Evolutionary conservation across 2,888 invertebrate species (phyloP).

Genomic region (Uloborus plumipes): DNA sequence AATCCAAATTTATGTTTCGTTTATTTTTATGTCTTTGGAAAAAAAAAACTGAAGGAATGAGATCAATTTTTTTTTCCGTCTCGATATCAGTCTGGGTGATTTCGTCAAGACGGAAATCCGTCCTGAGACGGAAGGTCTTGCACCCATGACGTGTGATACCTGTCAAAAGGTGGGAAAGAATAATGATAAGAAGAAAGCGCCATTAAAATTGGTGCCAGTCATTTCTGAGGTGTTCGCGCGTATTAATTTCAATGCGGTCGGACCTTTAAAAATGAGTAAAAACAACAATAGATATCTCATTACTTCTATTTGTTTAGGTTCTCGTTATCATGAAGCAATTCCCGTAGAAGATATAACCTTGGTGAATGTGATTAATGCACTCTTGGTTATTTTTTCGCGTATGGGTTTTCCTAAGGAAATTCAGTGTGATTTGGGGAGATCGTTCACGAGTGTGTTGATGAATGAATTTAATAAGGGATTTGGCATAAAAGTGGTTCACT

Average conservation of each 20-base stretch:
- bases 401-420: constrained; percentile 14
- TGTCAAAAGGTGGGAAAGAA: constrained; percentile 20
- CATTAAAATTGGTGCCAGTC: constrained; percentile 14
- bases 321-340: not conserved
- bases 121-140: too few relatives aligned
- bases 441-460: constrained; percentile 1
- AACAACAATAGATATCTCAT: constrained; percentile 3
- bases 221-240: constrained; percentile 18
- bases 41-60: too few relatives aligned
- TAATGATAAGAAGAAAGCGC: constrained; percentile 23
- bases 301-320: not conserved
- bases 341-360: constrained; percentile 1
- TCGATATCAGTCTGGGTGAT: too few relatives aligned
- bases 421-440: constrained; percentile 14
- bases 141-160: too few relatives aligned
- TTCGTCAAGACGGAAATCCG: too few relatives aligned
- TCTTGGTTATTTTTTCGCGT: not conserved
- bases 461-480: constrained; percentile 3
- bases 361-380: not conserved
- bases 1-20: too few relatives aligned
- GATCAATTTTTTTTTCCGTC: too few relatives aligned
- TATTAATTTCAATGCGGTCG: constrained; percentile 23
- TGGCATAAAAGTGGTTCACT: not conserved
- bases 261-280: not conserved
- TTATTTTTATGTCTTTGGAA: too few relatives aligned